phyloP scores from a whole-genome alignment of 1,140 invertebrate genomes.

The Brachionus plicatilis region DNA sequence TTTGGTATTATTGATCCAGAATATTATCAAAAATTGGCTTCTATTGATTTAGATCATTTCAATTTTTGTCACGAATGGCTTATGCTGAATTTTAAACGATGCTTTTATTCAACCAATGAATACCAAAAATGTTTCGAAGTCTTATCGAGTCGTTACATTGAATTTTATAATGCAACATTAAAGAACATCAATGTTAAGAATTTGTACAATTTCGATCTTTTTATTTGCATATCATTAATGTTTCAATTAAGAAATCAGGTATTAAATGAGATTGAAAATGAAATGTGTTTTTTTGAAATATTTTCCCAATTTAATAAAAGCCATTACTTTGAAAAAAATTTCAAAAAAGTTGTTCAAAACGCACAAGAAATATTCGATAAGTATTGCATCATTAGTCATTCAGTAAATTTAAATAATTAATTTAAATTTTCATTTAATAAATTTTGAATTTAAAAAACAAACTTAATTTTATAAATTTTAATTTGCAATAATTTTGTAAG shows the following conservation, averaged over 20 bases:
- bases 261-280: neutral
- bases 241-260: neutral
- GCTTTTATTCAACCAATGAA: neutral
- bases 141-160: neutral
- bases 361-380: slow-evolving; percentile 29
- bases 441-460: neutral
- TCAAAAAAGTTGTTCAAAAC: neutral
- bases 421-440: neutral
- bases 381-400: slow-evolving; percentile 23
- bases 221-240: slow-evolving; percentile 22
- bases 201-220: slow-evolving; percentile 32
- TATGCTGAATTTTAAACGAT: slow-evolving; percentile 16
- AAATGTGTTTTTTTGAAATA: neutral
- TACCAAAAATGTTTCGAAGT: slow-evolving; percentile 21
- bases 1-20: neutral
- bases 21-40: neutral
- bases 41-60: neutral
- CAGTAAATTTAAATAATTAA: neutral
- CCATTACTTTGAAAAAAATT: neutral
- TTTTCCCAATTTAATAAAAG: slow-evolving; percentile 33
- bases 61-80: slow-evolving; percentile 36
- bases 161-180: slow-evolving; percentile 14
- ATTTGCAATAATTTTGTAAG: neutral
- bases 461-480: neutral
- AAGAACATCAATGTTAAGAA: slow-evolving; percentile 27